Evolutionary conservation across 2,113 vertebrate genomes (phyloP).

Genomic region (Erpornis zantholeuca): DNA sequence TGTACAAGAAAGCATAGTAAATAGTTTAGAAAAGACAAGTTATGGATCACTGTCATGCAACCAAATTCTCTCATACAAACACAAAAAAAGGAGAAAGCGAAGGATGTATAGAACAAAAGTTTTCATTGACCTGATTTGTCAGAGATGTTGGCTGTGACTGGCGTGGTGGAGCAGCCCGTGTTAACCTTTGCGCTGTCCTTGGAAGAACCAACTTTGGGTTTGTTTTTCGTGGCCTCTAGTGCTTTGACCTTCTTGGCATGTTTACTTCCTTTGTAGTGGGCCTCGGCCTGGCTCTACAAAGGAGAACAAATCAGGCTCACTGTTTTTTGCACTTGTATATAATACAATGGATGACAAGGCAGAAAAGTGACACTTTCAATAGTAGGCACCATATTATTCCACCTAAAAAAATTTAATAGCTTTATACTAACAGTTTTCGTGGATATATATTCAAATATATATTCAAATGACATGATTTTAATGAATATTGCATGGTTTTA

Average conservation of each 20-base stretch:
- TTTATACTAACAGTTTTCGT: background rate
- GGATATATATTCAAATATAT: background rate
- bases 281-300: conserved; percentile 97
- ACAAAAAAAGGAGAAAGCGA: conserved; percentile 36
- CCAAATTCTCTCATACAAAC: conserved; percentile 4
- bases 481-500: background rate
- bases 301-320: conserved; percentile 91
- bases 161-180: conserved; percentile 74
- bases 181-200: conserved; percentile 84
- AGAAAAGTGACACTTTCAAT: conserved; percentile 75
- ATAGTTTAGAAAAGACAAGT: conserved; percentile 38
- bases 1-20: conserved; percentile 24
- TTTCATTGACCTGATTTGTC: conserved; percentile 88
- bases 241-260: conserved; percentile 99
- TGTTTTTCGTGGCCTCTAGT: conserved; percentile 93
- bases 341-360: conserved; percentile 64
- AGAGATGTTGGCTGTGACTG: conserved; percentile 77
- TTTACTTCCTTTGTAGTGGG: conserved; percentile 98
- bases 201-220: conserved; percentile 82
- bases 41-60: conserved; percentile 40
- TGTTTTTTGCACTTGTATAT: conserved; percentile 66
- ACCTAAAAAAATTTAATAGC: background rate
- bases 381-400: conserved; percentile 66
- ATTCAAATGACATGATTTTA: background rate
- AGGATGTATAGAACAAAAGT: conserved; percentile 73